Base-by-base conservation (phyloP, 1,140 invertebrate species). In the Pachyrhynchus sulphureomaculatus region DNA sequence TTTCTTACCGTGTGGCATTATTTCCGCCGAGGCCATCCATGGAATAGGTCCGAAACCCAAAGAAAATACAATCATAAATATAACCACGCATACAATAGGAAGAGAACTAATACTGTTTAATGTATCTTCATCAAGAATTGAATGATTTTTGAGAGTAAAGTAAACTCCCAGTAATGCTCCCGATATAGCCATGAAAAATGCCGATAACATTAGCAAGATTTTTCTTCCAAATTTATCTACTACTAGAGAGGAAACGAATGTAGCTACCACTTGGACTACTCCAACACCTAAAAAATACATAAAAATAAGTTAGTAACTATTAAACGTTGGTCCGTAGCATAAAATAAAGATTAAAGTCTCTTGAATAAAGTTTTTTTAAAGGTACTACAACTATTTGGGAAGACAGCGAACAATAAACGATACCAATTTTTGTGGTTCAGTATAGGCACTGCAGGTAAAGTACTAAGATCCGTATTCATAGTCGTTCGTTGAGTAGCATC, bases 21-120 rank as follows among this genome's bases (percentile, higher is more conserved):
- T 70, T 76, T 92, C 90, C 0, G 86, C 83, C 56, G 90, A 83
- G 64, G 92, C 82, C 68, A 92, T 80, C 83, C 91, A 93, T 0
- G 90, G 89, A 39, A 93, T 84, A 0, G 90, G 90, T 0, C 91
- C 91, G 66, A 88, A 90, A 4, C 91, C 92, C 0, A 93, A 72
- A 0, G 88, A 88, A 77, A 91, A 93, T 4, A 87, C 82, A 24
- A 88, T 70, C 49, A 92, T 89, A 72, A 91, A 96, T 8, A 89
- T 67, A 33, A 88, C 85, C 0, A 95, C 71, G 48, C 86, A 86
- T 0, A 82, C 65, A 0, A 95, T 77, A 0, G 93, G 90, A 10
- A 95, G 70, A 78, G 87, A 90, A 4, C 65, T 64, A 18, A 76
- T 64, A 17, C 52, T 58, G 0, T 45, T 41, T 2, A 73, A 5